Evolutionary conservation across 1,140 invertebrate species (phyloP), one percentile per base, ranked within the genome.

Genomic region (Carcinoscorpius rotundicauda): DNA sequence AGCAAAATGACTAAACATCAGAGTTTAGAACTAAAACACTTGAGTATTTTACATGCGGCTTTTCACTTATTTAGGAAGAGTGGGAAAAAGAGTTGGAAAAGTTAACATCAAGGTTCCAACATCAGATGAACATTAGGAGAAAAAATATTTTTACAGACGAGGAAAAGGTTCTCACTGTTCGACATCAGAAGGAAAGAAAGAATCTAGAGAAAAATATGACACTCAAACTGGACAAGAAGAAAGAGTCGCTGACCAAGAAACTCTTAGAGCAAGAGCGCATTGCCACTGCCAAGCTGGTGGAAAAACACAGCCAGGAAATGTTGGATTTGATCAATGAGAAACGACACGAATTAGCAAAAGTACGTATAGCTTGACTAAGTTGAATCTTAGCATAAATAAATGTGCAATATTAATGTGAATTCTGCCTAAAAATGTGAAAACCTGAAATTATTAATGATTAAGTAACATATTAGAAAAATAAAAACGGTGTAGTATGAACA

Each of bases 201-300:
- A 91, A 96, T 75, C 78, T 97, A 63, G 91, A 97, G 77, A 93
- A 95, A 80, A 94, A 96, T 76, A 93, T 97, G 91, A 97, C 93
- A 8, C 77, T 97, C 60, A 84, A 93, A 66, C 83, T 92, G 72
- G 93, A 96, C 75, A 93, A 91, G 79, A 96, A 94, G 78, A 94
- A 96, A 73, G 93, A 97, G 76, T 91, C 89, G 69, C 80, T 95
- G 29, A 93, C 90, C 4, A 82, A 89, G 66, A 93, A 93, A 78
- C 87, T 96, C 81, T 80, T 95, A 72, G 93, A 97, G 76, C 89
- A 94, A 72, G 93, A 97, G 80, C 84, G 91, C 75, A 88, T 91
- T 66, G 91, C 92, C 51, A 97, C 93, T 10, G 92, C 92, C 6
- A 93, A 93, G 5, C 75, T 97, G 71, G 91, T 96, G 6, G 93